Base-by-base conservation (phyloP, 2,797 vertebrate genomes). In the Myoxocephalus aenaeus region DNA sequence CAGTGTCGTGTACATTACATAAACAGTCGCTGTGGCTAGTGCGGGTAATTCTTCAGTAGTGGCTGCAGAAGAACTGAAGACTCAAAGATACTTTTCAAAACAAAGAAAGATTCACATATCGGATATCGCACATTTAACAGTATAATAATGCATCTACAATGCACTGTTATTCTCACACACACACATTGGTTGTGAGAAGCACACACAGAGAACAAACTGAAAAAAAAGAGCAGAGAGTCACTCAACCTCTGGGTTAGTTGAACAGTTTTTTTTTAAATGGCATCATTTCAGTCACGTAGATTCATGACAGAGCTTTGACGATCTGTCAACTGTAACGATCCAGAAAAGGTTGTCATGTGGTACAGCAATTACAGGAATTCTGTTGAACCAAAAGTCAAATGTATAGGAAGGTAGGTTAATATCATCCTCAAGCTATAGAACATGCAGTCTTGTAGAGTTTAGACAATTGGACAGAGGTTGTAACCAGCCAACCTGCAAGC, bases 401-500 rank as follows among this genome's bases (percentile, higher is more conserved):
- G 66, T 32, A 68, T 73, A 65, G 40, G 46, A 50, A 56, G 18
- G 46, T 25, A 61, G 51, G 44, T 40, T 50, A 46, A 76, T 1
- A 70, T 66, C 14, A 51, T 46, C 25, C 27, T 76, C n/a, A 65
- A 36, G 69, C 59, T 18, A 27, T 36, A 74, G 59, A 68, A 65
- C 65, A 70, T 67, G 77, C 18, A 79, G 34, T 44, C 34, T 20
- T 57, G 48, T 67, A 65, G 54, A 77, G n/a, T 62, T 51, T 46
- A 54, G 27, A 66, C 29, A 44, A 20, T 36, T 82, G 64, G 65
- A 89, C 72, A 79, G 79, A 86, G 87, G 91, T 90, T 92, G 92
- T 88, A 87, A 87, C 93, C 93, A 92, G 93, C 91, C 93, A 94
- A 93, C 89, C 86, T 79, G 46, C 78, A 86, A 56, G 65, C 74